phyloP scores from a whole-genome alignment of 2,888 invertebrate species.

The Pteria penguin region DNA sequence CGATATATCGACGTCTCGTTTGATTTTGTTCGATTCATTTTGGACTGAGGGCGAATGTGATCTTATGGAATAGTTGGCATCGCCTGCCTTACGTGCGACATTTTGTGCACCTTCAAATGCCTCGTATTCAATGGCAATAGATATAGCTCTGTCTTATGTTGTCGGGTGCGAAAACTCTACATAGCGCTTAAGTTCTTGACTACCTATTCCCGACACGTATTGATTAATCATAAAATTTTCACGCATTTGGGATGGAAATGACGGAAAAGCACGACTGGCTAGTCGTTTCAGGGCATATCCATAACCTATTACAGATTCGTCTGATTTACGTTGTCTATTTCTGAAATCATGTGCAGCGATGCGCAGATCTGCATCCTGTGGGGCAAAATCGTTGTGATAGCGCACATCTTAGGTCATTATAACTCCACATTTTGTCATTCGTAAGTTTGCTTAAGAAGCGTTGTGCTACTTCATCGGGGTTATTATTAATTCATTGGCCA shows the following conservation, averaged over 20 bases:
- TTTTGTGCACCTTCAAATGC: slow-evolving; percentile 7
- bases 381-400: neutral
- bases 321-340: neutral
- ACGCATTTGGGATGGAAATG: neutral
- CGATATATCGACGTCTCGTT: neutral
- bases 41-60: neutral
- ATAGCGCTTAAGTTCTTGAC: neutral
- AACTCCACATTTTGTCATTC: neutral
- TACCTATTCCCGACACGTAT: neutral
- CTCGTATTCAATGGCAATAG: slow-evolving; percentile 20
- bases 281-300: slow-evolving; percentile 21
- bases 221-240: neutral
- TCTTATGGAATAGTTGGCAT: neutral
- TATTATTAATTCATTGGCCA: neutral
- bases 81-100: slow-evolving; percentile 2
- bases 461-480: neutral
- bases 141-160: slow-evolving; percentile 19
- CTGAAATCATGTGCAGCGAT: neutral
- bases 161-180: slow-evolving; percentile 28
- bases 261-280: neutral
- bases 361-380: neutral
- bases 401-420: neutral
- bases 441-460: neutral
- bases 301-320: neutral
- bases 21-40: too few relatives aligned